Evolutionary conservation across 2,797 vertebrate genomes (phyloP).

Genomic region (Pangasius djambal): DNA sequence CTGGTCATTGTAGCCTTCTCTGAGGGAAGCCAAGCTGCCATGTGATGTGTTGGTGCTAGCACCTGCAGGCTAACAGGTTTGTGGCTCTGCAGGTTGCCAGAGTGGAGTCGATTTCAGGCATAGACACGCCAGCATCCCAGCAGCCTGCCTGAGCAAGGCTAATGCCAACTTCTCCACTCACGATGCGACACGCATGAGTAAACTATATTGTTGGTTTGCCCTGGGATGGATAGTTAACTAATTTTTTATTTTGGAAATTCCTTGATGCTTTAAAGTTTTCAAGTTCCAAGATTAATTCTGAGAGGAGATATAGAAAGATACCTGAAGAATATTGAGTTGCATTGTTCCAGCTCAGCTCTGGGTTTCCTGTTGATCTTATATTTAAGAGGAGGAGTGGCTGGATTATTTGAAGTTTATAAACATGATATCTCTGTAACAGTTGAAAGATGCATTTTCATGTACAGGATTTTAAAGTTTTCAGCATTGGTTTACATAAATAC

Average conservation of each 20-base stretch:
- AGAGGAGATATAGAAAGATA: background rate
- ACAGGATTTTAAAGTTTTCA: background rate
- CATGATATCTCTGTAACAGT: background rate
- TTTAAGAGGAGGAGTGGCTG: background rate
- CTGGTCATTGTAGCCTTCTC: background rate
- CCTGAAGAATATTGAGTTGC: background rate
- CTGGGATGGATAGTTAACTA: background rate
- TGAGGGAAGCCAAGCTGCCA: background rate
- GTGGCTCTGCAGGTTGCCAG: slow-evolving; percentile 30
- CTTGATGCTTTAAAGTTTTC: background rate
- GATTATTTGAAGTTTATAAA: background rate
- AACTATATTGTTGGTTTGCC: background rate
- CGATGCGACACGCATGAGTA: background rate
- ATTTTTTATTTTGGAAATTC: background rate
- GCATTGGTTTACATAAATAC: background rate
- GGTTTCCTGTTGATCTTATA: background rate
- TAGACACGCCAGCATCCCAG: slow-evolving; percentile 27
- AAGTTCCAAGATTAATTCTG: background rate
- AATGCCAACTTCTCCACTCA: slow-evolving; percentile 5
- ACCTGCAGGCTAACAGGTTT: slow-evolving; percentile 46
- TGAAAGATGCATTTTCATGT: background rate
- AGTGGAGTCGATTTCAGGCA: slow-evolving; percentile 12
- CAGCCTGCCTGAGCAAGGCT: background rate
- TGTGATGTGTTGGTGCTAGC: slow-evolving; percentile 13
- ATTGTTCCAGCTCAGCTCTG: background rate